These are phyloP conservation scores for Camponotus vicinus DNA, from an alignment of 1,140 invertebrate genomes.

Conservation along the genomic window DNA sequence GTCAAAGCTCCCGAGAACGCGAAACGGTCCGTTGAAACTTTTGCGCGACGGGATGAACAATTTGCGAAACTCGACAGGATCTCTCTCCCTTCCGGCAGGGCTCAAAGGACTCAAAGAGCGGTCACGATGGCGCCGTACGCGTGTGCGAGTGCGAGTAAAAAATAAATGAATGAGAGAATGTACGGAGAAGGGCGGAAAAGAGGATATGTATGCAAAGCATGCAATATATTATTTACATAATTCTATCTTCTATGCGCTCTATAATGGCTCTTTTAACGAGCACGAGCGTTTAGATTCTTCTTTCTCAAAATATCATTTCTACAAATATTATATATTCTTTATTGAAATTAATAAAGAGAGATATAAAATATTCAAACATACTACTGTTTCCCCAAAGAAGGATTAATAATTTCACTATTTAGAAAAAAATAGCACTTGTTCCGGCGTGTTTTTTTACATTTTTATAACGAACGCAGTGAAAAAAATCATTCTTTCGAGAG, in stretches of 20 bases:
- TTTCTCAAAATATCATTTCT: neutral
- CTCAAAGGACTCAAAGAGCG: constrained; percentile 63
- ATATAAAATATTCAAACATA: neutral
- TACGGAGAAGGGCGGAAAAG: neutral
- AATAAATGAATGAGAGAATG: constrained; percentile 29
- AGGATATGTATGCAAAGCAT: neutral
- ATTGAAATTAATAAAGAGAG: neutral
- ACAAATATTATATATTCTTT: neutral
- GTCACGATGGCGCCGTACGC: neutral
- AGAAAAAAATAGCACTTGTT: neutral
- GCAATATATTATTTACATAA: constrained; percentile 44
- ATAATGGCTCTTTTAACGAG: constrained; percentile 38
- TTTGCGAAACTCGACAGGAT: constrained; percentile 55
- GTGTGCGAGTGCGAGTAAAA: constrained; percentile 15
- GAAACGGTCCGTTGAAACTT: constrained; percentile 59
- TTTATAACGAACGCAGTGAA: neutral
- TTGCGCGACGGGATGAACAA: constrained; percentile 66
- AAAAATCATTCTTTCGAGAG: constrained; percentile 7
- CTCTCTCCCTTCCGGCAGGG: neutral
- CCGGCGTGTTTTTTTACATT: neutral
- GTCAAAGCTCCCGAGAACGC: constrained; percentile 53
- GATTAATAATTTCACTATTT: neutral
- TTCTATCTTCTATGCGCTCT: constrained; percentile 16
- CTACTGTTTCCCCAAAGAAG: neutral
- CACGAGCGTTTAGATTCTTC: neutral